Evolutionary conservation across 2,797 vertebrate genomes (phyloP), one percentile per base, ranked within the genome.

Genomic region (Percopsis omiscomaycus): DNA sequence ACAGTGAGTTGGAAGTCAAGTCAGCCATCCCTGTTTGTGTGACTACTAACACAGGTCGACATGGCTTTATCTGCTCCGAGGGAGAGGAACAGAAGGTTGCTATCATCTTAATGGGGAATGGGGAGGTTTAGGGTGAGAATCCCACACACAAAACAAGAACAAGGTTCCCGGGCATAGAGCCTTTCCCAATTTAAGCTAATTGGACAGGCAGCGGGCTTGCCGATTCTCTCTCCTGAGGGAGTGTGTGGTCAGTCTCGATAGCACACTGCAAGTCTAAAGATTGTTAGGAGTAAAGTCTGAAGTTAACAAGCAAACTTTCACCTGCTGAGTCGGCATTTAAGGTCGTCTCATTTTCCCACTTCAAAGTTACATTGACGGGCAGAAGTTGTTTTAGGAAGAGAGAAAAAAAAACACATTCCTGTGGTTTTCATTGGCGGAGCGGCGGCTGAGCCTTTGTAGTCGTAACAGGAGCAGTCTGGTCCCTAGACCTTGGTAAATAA

Each of bases 401-500:
- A 30, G 22, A 56, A 69, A 15, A 59, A 59, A 2, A 59, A 15
- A 28, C 22, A 63, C 27, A 59, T 59, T 68, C 9, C 61, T 68
- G 12, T 59, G 28, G 15, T 54, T 50, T 61, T 29, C 46, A 44
- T 56, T 54, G n/a, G 46, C 51, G 0, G 2, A 65, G 59, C 52
- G 68, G 47, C 16, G 14, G 44, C 22, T 42, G 11, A 71, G 64
- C 53, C 64, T 65, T 62, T 75, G 73, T 61, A 52, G 53, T n/a
- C 28, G 77, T 77, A 82, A 88, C 75, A 69, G 59, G 76, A 89
- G 59, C n/a, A 1, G 64, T 61, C 71, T 62, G 51, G 55, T 75
- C 53, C 69, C 16, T 55, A 62, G 44, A 68, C 55, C 57, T 66
- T 32, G 37, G 71, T 91, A 83, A 89, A 89, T 91, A 79, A 89